A percentile compares a stretch with the other conserved stretches of the same genome.
Conservation (phyloP, 2,797 vertebrate genomes). For the Decapterus maruadsi region DNA sequence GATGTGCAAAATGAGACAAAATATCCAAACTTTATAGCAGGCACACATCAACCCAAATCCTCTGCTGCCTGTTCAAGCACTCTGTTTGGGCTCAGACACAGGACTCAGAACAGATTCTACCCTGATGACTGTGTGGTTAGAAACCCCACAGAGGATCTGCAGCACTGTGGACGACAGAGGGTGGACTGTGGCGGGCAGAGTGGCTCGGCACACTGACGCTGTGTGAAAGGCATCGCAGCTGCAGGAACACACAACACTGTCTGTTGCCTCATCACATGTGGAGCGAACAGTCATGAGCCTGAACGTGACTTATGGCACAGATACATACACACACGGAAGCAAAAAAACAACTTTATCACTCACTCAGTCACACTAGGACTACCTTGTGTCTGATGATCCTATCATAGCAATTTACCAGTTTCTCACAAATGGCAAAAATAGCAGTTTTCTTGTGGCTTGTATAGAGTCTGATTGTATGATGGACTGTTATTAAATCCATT, state of each 20-base stretch:
- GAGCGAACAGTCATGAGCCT: background rate
- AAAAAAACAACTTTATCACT: background rate
- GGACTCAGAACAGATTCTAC: background rate
- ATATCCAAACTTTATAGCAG: background rate
- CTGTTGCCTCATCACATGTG: background rate
- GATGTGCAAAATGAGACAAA: background rate
- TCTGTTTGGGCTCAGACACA: background rate
- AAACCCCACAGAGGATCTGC: background rate
- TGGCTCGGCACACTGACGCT: conserved; percentile 3
- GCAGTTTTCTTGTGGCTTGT: no score
- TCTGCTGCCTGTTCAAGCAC: conserved; percentile 1
- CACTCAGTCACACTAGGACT: background rate
- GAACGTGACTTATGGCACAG: background rate
- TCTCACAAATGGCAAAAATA: no score
- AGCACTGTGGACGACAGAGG: background rate
- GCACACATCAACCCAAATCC: background rate
- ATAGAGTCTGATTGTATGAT: background rate
- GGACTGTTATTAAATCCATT: background rate
- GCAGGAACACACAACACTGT: background rate
- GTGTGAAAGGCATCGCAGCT: conserved; percentile 18
- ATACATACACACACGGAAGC: background rate
- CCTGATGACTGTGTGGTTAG: background rate
- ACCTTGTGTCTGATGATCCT: background rate
- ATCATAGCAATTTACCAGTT: background rate
- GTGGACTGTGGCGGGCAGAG: background rate